A percentile compares a stretch with the other conserved stretches of the same genome.
These are phyloP conservation scores for Gopherus evgoodei DNA, from an alignment of 2,113 vertebrate species.

Conservation along the genomic window DNA sequence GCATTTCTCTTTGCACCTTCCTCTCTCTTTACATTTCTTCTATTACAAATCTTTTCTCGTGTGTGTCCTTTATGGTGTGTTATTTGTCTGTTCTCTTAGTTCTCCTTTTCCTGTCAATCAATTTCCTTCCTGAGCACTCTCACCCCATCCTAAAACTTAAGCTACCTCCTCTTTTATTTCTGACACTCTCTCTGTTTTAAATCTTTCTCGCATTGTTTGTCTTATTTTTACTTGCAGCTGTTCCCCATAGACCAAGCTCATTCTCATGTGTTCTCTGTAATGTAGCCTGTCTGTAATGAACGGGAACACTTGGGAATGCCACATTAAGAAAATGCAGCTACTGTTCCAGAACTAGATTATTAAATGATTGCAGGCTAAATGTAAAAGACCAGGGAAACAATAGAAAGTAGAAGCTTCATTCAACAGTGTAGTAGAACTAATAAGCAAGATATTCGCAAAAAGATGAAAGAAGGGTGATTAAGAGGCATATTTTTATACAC, in stretches of 20 bases:
- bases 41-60: not conserved
- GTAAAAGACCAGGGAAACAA: not conserved
- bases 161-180: not conserved
- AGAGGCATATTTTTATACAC: not conserved
- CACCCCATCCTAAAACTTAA: slow-evolving; percentile 30
- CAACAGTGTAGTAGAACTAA: slow-evolving; percentile 26
- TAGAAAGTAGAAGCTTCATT: not conserved
- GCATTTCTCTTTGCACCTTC: not conserved
- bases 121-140: slow-evolving; percentile 42
- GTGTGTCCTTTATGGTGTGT: slow-evolving; percentile 1
- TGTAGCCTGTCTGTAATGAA: slow-evolving; percentile 49
- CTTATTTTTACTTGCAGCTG: slow-evolving; percentile 46
- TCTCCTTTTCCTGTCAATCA: not conserved
- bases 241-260: slow-evolving; percentile 3
- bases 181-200: slow-evolving; percentile 38
- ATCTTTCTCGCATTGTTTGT: slow-evolving; percentile 45
- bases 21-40: not conserved
- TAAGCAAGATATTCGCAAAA: not conserved
- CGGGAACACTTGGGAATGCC: slow-evolving; percentile 1
- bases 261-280: slow-evolving; percentile 34
- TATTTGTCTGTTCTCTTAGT: slow-evolving; percentile 17
- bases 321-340: slow-evolving; percentile 27
- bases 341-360: not conserved
- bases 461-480: not conserved
- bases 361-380: slow-evolving; percentile 9